A percentile compares a stretch with the other conserved stretches of the same genome.
phyloP scores from a whole-genome alignment of 2,888 invertebrate genomes.

The Campaea margaritaria region DNA sequence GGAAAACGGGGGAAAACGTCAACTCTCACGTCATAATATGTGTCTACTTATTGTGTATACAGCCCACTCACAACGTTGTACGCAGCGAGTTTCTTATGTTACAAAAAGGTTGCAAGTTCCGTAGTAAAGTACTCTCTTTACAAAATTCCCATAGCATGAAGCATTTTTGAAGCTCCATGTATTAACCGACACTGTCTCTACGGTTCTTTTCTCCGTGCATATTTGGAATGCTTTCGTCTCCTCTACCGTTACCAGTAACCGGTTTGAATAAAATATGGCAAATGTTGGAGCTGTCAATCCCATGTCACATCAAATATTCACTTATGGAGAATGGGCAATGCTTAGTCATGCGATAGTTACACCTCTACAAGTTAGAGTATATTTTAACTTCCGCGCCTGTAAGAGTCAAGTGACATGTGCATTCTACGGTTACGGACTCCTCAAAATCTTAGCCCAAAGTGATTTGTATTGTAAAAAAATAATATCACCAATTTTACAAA shows the following conservation, averaged over 20 bases:
- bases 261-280: conserved; percentile 46
- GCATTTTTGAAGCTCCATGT: no score
- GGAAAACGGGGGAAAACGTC: conserved; percentile 77
- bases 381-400: conserved; percentile 26
- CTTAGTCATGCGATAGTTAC: conserved; percentile 26
- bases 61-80: conserved; percentile 28
- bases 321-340: conserved; percentile 26
- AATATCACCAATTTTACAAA: conserved; percentile 39
- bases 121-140: background rate
- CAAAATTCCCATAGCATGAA: no score
- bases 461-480: conserved; percentile 56
- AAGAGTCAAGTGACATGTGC: no score
- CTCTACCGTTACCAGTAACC: conserved; percentile 40
- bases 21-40: conserved; percentile 77
- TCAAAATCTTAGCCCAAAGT: conserved; percentile 46
- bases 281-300: conserved; percentile 41
- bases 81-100: conserved; percentile 10
- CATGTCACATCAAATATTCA: conserved; percentile 37
- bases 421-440: no score
- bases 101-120: background rate
- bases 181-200: conserved; percentile 2
- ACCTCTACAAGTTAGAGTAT: conserved; percentile 10
- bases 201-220: conserved; percentile 13
- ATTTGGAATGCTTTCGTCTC: conserved; percentile 29
- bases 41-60: conserved; percentile 51